Percentiles rank a stretch among this genome's conserved stretches.
These are phyloP conservation scores for Zaprionus gabonicus DNA, from an alignment of 1,140 invertebrate species.

Conservation along the genomic window DNA sequence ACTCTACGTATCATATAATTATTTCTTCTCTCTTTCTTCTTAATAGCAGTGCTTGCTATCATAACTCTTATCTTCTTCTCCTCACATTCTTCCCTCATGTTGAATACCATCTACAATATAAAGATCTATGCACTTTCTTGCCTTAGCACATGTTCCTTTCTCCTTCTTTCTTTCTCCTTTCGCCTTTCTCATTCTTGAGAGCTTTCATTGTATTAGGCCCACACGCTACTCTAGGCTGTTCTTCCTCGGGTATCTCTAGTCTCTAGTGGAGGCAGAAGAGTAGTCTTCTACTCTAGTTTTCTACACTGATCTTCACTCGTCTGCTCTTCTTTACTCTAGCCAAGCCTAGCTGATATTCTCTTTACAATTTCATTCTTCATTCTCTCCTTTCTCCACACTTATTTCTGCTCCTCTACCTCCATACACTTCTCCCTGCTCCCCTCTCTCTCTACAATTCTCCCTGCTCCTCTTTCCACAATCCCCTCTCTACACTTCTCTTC, in stretches of 20 bases:
- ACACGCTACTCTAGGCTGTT: too few species aligned
- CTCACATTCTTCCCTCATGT: too few species aligned
- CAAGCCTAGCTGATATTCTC: not conserved
- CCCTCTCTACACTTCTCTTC: slow-evolving; percentile 4
- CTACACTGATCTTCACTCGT: not conserved
- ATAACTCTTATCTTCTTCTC: not conserved
- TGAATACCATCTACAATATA: not conserved
- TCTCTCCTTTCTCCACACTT: not conserved
- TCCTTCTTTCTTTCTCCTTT: not conserved
- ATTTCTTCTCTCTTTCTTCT: not conserved
- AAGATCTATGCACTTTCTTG: not conserved
- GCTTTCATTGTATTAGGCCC: not conserved
- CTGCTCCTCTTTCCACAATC: not conserved
- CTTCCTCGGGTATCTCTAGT: too few species aligned
- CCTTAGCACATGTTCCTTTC: not conserved
- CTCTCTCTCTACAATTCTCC: not conserved
- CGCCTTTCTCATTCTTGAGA: not conserved
- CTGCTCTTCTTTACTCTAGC: not conserved
- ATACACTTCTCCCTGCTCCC: not conserved
- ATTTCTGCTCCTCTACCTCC: not conserved
- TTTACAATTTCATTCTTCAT: not conserved
- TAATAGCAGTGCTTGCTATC: not conserved
- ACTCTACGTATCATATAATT: not conserved
- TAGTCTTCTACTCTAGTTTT: not conserved
- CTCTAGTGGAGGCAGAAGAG: too few species aligned